A percentile compares a stretch with the other conserved stretches of the same genome.
Evolutionary conservation across 35 echinoderm and acorn worm species (phyloP).

Genomic region (Holothuria glaberrima): DNA sequence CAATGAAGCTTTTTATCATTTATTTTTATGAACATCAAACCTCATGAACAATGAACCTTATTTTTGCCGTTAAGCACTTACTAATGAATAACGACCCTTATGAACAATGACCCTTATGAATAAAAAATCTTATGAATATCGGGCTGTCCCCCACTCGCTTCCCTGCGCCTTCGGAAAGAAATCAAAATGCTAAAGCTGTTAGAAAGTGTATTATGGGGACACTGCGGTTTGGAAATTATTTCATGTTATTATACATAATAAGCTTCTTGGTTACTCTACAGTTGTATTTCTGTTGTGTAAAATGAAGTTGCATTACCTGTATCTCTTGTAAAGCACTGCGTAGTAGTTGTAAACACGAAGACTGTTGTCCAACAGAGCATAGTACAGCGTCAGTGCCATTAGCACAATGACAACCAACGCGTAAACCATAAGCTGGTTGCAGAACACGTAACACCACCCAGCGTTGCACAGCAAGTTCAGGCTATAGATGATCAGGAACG

Average conservation of each 20-base stretch:
- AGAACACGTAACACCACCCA: slow-evolving; percentile 50
- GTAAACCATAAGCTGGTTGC: slow-evolving; percentile 9
- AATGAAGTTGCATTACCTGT: slow-evolving; percentile 23
- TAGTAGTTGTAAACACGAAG: background rate
- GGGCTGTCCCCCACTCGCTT: too few relatives aligned
- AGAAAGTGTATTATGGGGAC: too few relatives aligned
- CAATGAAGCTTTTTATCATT: too few relatives aligned
- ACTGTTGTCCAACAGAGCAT: background rate
- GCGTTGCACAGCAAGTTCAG: slow-evolving; percentile 44
- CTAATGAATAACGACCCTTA: too few relatives aligned
- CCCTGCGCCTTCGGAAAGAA: too few relatives aligned
- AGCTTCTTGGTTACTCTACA: background rate
- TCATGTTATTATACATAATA: background rate
- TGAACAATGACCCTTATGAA: too few relatives aligned
- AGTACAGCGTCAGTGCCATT: background rate
- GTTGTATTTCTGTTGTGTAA: background rate
- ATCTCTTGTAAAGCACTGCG: background rate
- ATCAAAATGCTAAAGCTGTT: too few relatives aligned
- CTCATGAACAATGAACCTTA: too few relatives aligned
- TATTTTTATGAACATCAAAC: too few relatives aligned
- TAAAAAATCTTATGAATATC: too few relatives aligned
- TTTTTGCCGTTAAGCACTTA: too few relatives aligned
- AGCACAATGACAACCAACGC: background rate
- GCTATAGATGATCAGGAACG: slow-evolving; percentile 31
- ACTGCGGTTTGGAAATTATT: too few relatives aligned